Base-by-base conservation (phyloP, 2,888 invertebrate genomes). In the Cryptocephalus moraei region DNA sequence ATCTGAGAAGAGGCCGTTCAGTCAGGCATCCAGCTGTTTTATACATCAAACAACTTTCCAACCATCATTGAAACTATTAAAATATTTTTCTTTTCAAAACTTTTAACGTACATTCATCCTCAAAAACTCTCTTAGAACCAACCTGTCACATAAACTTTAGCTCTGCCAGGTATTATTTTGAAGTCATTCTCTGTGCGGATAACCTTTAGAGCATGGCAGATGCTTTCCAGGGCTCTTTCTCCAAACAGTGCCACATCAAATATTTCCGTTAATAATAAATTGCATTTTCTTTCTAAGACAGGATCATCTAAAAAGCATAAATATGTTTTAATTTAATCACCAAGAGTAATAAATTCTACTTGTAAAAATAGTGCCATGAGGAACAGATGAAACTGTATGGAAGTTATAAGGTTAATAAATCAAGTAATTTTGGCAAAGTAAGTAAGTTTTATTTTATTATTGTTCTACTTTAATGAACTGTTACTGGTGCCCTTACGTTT, bases 211-310 rank as follows among this genome's bases (percentile, higher is more conserved):
- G 86, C 86, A 70, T 88, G 83, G 39, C 76, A 67, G 39, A 87
- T 63, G 12, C 81, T 80, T 54, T 78, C 73, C 39, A 90, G 65
- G 33, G 83, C 75, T 58, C 79, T 76, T 68, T 90, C 90, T 1
- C 90, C 89, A 66, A 90, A 82, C 31, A 89, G 64, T 0, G 83
- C 88, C 43, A 84, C 81, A 73, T 90, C 90, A 71, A 90, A 84
- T 52, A 82, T 80, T 70, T 91, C 89, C 2, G 86, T 86, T 1
- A 89, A 75, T 45, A 89, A 66, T 40, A 88, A 64, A 46, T 81
- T 76, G 13, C 54, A 58, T 41, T 53, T 50, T 22, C 22, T 22
- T 41, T 45, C 47, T 39, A 40, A 48, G 6, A 6, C 22, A 8
- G 50, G 42, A 41, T 47, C 52, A 49, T 34, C 31, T 48, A 52